A percentile compares a stretch with the other conserved stretches of the same genome.
phyloP scores from a whole-genome alignment of 2,797 vertebrate species.

The Astyanax mexicanus region DNA sequence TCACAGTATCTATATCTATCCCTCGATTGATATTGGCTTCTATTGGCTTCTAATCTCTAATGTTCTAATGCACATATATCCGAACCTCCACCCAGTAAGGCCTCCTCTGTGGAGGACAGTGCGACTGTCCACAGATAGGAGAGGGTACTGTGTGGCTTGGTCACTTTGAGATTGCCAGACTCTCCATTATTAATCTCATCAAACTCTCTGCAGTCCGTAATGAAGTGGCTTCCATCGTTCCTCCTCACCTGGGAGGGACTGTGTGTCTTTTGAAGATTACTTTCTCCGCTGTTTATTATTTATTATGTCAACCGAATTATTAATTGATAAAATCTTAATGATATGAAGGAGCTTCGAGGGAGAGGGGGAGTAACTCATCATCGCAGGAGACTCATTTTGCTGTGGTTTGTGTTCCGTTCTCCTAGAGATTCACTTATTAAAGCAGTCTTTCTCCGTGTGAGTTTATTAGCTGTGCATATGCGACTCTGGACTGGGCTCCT shows the following conservation, averaged over 20 bases:
- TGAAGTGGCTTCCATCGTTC: conserved; percentile 48
- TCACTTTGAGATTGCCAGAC: conserved; percentile 45
- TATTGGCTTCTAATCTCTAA: too few relatives aligned
- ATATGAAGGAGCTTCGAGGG: conserved; percentile 44
- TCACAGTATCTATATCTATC: too few relatives aligned
- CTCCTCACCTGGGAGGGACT: conserved; percentile 52
- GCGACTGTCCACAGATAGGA: conserved; percentile 5
- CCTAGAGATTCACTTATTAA: conserved; percentile 18
- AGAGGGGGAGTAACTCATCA: conserved; percentile 10
- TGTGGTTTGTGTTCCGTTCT: conserved; percentile 20
- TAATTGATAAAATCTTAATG: conserved; percentile 63
- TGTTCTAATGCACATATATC: neutral
- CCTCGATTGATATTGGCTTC: too few relatives aligned
- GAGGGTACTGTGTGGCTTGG: conserved; percentile 22
- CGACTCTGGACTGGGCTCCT: neutral
- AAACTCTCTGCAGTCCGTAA: conserved; percentile 43
- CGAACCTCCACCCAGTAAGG: conserved; percentile 31
- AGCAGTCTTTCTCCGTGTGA: conserved; percentile 32
- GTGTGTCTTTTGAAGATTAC: conserved; percentile 59
- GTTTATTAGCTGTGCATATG: conserved; percentile 13
- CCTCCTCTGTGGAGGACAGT: conserved; percentile 4
- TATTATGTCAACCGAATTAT: conserved; percentile 54
- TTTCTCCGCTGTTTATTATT: conserved; percentile 56
- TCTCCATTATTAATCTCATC: conserved; percentile 48
- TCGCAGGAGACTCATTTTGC: conserved; percentile 10